These are phyloP conservation scores for Sturnira hondurensis DNA, from an alignment of 2,113 vertebrate genomes.

Conservation along the genomic window DNA sequence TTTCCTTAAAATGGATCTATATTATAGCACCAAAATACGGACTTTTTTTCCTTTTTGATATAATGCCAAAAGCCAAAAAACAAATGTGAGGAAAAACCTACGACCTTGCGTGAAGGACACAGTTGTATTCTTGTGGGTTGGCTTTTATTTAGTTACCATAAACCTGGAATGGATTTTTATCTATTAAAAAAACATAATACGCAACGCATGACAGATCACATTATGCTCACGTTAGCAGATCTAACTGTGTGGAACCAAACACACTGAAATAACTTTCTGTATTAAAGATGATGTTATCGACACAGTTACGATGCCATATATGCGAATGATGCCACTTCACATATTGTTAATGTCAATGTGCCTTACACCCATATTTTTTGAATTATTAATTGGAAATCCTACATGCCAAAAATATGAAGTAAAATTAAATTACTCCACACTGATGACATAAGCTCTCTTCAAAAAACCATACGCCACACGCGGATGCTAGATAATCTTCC, in stretches of 20 bases:
- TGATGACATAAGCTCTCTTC: conserved; percentile 78
- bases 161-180: conserved; percentile 76
- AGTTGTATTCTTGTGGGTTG: conserved; percentile 46
- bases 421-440: conserved; percentile 80
- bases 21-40: neutral
- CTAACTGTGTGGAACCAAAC: conserved; percentile 60
- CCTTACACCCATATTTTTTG: conserved; percentile 71
- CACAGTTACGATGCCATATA: conserved; percentile 64
- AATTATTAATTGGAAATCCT: conserved; percentile 83
- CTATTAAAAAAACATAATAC: conserved; percentile 66
- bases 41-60: neutral
- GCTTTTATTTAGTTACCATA: conserved; percentile 68
- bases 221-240: conserved; percentile 69
- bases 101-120: conserved; percentile 49
- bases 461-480: conserved; percentile 78
- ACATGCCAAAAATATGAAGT: conserved; percentile 80
- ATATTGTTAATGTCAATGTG: conserved; percentile 63
- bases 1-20: neutral
- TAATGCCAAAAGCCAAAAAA: conserved; percentile 40
- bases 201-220: conserved; percentile 67
- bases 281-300: conserved; percentile 69
- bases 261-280: conserved; percentile 66
- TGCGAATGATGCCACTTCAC: conserved; percentile 72
- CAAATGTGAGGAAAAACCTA: conserved; percentile 47
- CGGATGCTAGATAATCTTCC: conserved; percentile 49